These are phyloP conservation scores for Dexiosoma caninum DNA, from an alignment of 2,888 invertebrate genomes.

Conservation along the genomic window DNA sequence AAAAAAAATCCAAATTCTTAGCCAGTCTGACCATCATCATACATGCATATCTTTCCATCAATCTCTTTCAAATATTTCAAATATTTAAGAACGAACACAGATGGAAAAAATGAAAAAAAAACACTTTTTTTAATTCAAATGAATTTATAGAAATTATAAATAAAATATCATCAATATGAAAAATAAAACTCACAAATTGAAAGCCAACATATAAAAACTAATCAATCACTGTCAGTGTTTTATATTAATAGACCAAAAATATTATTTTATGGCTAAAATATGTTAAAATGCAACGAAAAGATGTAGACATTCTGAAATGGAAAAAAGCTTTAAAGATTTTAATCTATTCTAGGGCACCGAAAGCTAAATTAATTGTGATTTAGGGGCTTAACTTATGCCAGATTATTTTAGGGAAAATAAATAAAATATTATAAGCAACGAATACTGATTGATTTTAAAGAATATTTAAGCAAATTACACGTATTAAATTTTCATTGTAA, in stretches of 20 bases:
- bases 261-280: slow-evolving; percentile 46
- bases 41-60: no score
- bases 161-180: background rate
- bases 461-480: background rate
- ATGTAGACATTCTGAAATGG: background rate
- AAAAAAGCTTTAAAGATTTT: slow-evolving; percentile 25
- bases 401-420: background rate
- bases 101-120: no score
- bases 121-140: no score
- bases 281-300: slow-evolving; percentile 6
- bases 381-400: background rate
- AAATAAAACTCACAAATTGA: background rate
- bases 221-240: slow-evolving; percentile 61
- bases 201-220: slow-evolving; percentile 26
- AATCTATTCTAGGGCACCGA: slow-evolving; percentile 1
- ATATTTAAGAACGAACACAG: no score
- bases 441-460: background rate
- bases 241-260: slow-evolving; percentile 56
- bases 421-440: background rate
- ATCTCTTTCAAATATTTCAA: no score
- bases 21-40: no score
- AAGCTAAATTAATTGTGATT: slow-evolving; percentile 24
- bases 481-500: no score
- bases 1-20: no score
- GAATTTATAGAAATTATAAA: background rate